Evolutionary conservation across 2,888 invertebrate genomes (phyloP), one percentile per base, ranked within the genome.

Genomic region (Autographa pulchrina): DNA sequence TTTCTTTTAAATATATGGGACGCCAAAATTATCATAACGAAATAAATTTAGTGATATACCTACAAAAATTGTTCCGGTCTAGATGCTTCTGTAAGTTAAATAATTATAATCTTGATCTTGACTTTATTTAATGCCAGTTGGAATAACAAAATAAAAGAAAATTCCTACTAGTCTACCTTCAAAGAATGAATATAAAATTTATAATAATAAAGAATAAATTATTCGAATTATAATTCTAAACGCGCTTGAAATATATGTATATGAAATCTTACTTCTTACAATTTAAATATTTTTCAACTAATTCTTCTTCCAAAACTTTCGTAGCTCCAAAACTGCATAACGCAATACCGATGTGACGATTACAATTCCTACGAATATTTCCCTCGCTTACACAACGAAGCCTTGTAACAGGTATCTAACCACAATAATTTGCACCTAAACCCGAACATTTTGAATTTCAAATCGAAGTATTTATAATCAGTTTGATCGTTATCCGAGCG

Each of bases 371-470:
- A 56, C 71, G 62, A 62, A 62, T 69, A 59, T 71, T 80, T 78
- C 73, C 75, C 69, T 58, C n/a, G 2, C 41, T 84, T 78, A 75
- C 65, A 69, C 74, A 83, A 84, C 70, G 35, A 35, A 20, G 66
- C 65, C 78, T 74, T 83, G 75, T 79, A 78, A 72, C 83, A 80
- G 79, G 83, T 85, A 77, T 75, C 74, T 80, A 80, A 79, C 75
- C 75, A 80, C 76, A 82, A 86, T 87, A 88, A 88, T 90, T 89
- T 87, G 84, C 87, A 81, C 81, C 75, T 77, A 86, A 82, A 74
- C 82, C 85, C 80, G 82, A 86, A 88, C 88, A 90, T 89, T 92
- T 91, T 89, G 91, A 91, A 93, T 90, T 92, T 92, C 88, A 91
- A 93, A 92, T 92, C 85, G 85, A 78, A 83, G 86, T 90, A 89